A percentile compares a stretch with the other conserved stretches of the same genome.
phyloP scores from a whole-genome alignment of 2,113 vertebrate genomes.

The Vulpes ferrilata region DNA sequence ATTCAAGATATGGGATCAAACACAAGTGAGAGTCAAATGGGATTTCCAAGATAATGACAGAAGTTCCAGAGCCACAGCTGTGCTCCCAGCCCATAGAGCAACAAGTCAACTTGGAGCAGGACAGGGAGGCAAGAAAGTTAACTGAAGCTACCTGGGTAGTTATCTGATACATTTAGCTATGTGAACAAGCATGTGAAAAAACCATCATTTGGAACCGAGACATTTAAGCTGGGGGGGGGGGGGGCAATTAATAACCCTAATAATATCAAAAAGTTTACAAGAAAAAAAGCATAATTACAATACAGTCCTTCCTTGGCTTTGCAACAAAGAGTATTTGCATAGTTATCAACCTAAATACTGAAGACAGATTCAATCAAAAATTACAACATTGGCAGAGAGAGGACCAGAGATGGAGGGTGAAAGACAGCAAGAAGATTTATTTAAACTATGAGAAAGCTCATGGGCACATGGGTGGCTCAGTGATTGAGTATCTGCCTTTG shows the following conservation, averaged over 20 bases:
- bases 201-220: neutral
- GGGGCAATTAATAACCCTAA: neutral
- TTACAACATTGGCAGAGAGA: neutral
- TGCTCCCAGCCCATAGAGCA: neutral
- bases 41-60: neutral
- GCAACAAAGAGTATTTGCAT: neutral
- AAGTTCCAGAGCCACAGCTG: neutral
- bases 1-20: neutral
- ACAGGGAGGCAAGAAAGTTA: neutral
- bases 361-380: slow-evolving; percentile 41
- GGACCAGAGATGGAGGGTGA: neutral
- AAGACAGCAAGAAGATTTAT: neutral
- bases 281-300: slow-evolving; percentile 6
- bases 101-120: neutral
- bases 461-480: too few relatives aligned
- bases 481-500: too few relatives aligned
- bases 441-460: neutral
- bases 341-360: slow-evolving; percentile 8
- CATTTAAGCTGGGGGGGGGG: neutral
- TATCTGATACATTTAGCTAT: neutral
- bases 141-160: neutral
- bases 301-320: neutral
- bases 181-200: neutral
- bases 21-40: neutral
- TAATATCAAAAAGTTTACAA: neutral